Base-by-base conservation (phyloP, 1,140 invertebrate species). In the Physella acuta region DNA sequence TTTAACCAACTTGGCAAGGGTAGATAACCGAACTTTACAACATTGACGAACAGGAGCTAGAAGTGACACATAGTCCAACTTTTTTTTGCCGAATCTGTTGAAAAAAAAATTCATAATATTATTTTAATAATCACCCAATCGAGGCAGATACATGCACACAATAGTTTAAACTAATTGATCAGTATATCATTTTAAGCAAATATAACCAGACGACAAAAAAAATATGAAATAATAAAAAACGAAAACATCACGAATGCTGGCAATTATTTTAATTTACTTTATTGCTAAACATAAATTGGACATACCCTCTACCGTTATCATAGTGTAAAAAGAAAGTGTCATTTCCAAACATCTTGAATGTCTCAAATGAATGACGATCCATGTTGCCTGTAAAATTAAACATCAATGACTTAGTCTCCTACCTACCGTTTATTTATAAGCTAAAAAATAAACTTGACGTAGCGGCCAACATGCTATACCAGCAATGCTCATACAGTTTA, bases 301-400 rank as follows among this genome's bases (percentile, higher is more conserved):
- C 78, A 75, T 76, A 87, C 86, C 92, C 94, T 71, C 95, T 88
- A 1, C 95, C 95, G 80, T 98, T 94, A 82, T 98, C 95, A 78
- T 97, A 84, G 81, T 98, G 95, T 31, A 98, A 86, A 1, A 93
- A 91, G 80, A 95, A 95, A 2, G 94, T 94, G 71, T 97, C 90
- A 81, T 97, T 97, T 37, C 94, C 94, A 85, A 97, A 98, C 78
- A 92, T 76, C 36, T 73, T 90, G 85, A 97, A 95, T 0, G 94
- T 96, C 84, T 97, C 94, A 83, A 97, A 97, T 85, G 98, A 95
- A 88, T 98, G 95, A 52, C 95, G 86, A 85, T 98, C 95, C 94
- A 98, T 96, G 82, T 98, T 98, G n/a, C 85, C 85, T 85, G 68
- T 4, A 51, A n/a, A n/a, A n/a, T n/a, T n/a, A n/a, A n/a, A n/a